A percentile compares a stretch with the other conserved stretches of the same genome.
These are phyloP conservation scores for Calliphora vomitoria DNA, from an alignment of 2,888 invertebrate genomes.

Conservation along the genomic window DNA sequence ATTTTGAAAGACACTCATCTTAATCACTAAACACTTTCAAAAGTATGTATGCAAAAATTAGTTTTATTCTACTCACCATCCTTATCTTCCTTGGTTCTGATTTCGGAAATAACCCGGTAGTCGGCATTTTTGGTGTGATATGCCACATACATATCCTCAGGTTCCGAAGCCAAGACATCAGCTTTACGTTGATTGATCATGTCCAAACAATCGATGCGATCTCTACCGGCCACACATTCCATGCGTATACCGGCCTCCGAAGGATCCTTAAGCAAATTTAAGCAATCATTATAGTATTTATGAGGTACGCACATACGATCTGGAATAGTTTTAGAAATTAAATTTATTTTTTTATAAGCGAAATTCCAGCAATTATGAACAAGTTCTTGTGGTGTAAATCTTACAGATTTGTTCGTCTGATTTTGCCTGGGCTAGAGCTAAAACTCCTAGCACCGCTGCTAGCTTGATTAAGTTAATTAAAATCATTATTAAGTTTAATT, in stretches of 20 bases:
- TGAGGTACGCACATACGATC: conserved; percentile 92
- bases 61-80: conserved; percentile 86
- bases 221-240: conserved; percentile 90
- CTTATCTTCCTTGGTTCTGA: conserved; percentile 91
- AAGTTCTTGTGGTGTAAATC: conserved; percentile 4
- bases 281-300: conserved; percentile 87
- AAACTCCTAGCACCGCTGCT: conserved; percentile 69
- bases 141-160: conserved; percentile 95
- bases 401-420: conserved; percentile 75
- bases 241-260: conserved; percentile 85
- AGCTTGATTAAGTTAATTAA: conserved; percentile 64
- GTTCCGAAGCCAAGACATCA: conserved; percentile 93
- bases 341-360: too few relatives aligned
- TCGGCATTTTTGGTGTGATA: conserved; percentile 89
- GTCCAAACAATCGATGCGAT: conserved; percentile 89
- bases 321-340: conserved; percentile 80
- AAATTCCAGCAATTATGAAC: too few relatives aligned
- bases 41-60: not conserved
- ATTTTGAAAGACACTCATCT: too few relatives aligned
- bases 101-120: conserved; percentile 91
- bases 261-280: conserved; percentile 85
- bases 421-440: conserved; percentile 62
- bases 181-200: conserved; percentile 91
- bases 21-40: too few relatives aligned
- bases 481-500: conserved; percentile 53